Evolutionary conservation across 2,888 invertebrate genomes (phyloP).

Genomic region (Gasteruption jaculator): DNA sequence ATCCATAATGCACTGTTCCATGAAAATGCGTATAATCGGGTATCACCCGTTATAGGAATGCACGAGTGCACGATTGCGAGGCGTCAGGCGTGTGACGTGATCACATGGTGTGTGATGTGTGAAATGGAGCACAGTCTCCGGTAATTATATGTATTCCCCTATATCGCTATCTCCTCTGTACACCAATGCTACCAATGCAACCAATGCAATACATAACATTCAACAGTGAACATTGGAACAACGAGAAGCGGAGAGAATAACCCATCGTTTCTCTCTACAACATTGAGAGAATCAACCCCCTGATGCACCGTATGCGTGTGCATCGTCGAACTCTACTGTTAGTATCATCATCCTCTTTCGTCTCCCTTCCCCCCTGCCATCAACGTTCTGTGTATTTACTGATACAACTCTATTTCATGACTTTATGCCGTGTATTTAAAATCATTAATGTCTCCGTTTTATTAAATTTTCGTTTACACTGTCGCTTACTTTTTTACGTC

Average conservation of each 20-base stretch:
- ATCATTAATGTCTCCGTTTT: too few species aligned
- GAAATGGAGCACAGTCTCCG: constrained; percentile 45
- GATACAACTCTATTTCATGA: too few species aligned
- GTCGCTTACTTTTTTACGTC: too few species aligned
- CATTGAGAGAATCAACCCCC: constrained; percentile 14
- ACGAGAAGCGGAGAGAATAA: not conserved
- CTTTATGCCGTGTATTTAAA: too few species aligned
- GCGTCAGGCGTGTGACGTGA: constrained; percentile 45
- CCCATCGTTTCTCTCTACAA: constrained; percentile 16
- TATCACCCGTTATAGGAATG: too few species aligned
- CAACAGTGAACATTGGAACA: constrained; percentile 11
- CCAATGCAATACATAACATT: constrained; percentile 7
- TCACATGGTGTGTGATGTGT: constrained; percentile 45
- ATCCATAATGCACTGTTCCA: too few species aligned
- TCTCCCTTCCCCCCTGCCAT: too few species aligned
- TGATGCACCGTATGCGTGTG: constrained; percentile 44
- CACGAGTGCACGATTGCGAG: constrained; percentile 29
- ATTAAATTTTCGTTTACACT: too few species aligned
- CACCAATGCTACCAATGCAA: constrained; percentile 27
- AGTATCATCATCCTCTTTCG: constrained; percentile 13
- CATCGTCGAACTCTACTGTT: constrained; percentile 21
- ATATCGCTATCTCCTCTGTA: constrained; percentile 31
- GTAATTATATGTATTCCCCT: constrained; percentile 48
- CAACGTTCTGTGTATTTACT: too few species aligned
- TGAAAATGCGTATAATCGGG: too few species aligned